phyloP scores from a whole-genome alignment of 1,140 invertebrate genomes.

The Popillia japonica region DNA sequence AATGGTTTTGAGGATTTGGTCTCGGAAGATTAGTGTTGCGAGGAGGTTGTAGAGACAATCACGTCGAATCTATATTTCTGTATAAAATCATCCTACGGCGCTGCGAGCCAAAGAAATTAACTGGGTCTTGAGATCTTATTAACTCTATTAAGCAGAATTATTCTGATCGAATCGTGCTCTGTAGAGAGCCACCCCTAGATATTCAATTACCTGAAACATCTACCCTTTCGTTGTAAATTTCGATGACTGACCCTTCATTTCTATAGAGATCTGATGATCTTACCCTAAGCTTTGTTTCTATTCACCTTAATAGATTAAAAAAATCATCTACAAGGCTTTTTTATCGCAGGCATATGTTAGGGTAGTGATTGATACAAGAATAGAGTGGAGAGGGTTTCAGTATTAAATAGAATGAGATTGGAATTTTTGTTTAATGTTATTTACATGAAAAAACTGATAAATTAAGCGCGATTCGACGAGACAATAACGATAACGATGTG shows the following conservation, averaged over 20 bases:
- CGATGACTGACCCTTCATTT: not conserved
- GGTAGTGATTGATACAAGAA: slow-evolving; percentile 11
- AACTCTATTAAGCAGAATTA: too few species aligned
- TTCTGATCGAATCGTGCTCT: slow-evolving; percentile 7
- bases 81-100: too few species aligned
- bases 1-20: too few species aligned
- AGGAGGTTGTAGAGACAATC: too few species aligned
- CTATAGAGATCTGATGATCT: slow-evolving; percentile 23
- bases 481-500: not conserved
- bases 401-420: not conserved
- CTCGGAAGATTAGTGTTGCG: too few species aligned
- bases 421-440: not conserved
- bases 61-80: too few species aligned
- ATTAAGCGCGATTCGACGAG: not conserved
- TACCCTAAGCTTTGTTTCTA: slow-evolving; percentile 26
- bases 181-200: slow-evolving; percentile 22
- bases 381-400: not conserved
- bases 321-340: not conserved
- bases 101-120: too few species aligned
- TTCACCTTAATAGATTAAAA: slow-evolving; percentile 11
- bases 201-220: slow-evolving; percentile 40
- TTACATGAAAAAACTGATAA: too few species aligned
- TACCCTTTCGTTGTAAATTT: slow-evolving; percentile 43
- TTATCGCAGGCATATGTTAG: not conserved
- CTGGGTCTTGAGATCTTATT: too few species aligned